Conservation (phyloP, 2,888 invertebrate genomes). For the Pheosia tremula region DNA sequence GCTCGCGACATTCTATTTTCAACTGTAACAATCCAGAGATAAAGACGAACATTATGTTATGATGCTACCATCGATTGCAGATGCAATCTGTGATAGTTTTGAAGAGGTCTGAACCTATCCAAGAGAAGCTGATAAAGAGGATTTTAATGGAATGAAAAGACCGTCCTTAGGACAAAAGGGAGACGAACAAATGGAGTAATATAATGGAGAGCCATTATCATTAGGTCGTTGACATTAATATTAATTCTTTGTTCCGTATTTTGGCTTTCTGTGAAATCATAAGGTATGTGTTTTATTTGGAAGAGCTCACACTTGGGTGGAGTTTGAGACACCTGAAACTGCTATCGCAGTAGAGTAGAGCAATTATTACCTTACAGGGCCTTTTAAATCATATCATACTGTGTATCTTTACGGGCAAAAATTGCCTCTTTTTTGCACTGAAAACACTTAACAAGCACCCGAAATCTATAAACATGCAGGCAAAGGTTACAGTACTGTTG, state of each 20-base stretch:
- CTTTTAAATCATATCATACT: too few species aligned
- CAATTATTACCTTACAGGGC: too few species aligned
- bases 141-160: not conserved
- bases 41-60: not conserved
- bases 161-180: not conserved
- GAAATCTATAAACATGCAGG: not conserved
- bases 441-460: too few species aligned
- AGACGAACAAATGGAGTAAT: not conserved
- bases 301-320: too few species aligned
- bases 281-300: too few species aligned
- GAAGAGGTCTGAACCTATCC: constrained; percentile 4
- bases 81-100: constrained; percentile 5
- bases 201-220: not conserved
- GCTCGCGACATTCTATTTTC: not conserved
- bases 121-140: not conserved
- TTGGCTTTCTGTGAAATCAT: not conserved
- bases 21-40: not conserved
- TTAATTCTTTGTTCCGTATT: not conserved
- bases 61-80: not conserved
- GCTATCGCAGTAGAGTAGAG: too few species aligned
- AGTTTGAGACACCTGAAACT: too few species aligned
- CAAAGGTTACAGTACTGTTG: not conserved
- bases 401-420: too few species aligned
- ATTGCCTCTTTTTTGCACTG: too few species aligned
- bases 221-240: not conserved